Conservation (phyloP, 2,797 vertebrate genomes). For the Lemur catta region DNA sequence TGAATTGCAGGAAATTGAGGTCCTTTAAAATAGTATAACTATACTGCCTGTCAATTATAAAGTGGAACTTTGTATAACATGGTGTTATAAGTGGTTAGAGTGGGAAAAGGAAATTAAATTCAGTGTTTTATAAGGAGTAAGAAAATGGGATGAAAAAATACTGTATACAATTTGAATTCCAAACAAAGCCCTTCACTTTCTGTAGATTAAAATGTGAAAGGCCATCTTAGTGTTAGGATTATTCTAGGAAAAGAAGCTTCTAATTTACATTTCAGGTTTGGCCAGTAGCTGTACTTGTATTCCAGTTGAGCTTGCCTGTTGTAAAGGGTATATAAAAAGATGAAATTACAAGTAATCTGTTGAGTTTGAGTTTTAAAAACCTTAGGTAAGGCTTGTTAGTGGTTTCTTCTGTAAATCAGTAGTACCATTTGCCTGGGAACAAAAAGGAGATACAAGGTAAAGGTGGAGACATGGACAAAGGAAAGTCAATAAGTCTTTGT, state of each 20-base stretch:
- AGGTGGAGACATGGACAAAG: neutral
- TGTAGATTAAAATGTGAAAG: neutral
- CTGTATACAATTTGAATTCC: neutral
- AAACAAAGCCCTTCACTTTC: neutral
- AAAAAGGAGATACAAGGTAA: neutral
- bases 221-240: neutral
- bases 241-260: neutral
- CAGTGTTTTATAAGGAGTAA: neutral
- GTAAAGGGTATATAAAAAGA: neutral
- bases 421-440: neutral
- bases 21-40: neutral
- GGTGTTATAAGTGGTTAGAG: neutral
- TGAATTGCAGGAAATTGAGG: constrained; percentile 3
- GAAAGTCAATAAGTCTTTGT: neutral
- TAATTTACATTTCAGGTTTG: neutral
- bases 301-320: neutral
- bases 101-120: neutral
- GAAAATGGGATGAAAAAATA: neutral
- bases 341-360: neutral
- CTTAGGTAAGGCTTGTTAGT: neutral
- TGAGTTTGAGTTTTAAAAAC: neutral
- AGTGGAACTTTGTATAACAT: neutral
- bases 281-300: neutral
- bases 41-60: neutral
- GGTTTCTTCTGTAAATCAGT: neutral